These are phyloP conservation scores for Gadopsis marmoratus DNA, from an alignment of 2,797 vertebrate genomes.

Conservation along the genomic window DNA sequence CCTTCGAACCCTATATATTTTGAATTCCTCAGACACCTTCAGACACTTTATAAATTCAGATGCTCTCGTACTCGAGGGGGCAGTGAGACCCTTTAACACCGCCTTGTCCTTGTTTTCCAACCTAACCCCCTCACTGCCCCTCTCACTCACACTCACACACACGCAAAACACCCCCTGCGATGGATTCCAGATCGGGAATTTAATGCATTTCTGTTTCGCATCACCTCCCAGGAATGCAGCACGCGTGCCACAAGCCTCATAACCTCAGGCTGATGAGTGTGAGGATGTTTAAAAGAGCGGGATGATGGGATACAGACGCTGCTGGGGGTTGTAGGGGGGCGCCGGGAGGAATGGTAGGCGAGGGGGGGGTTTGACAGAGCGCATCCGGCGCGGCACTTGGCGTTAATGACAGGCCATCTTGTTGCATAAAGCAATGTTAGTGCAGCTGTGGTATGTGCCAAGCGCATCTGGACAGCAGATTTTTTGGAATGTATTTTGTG, in stretches of 20 bases:
- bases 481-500: slow-evolving; percentile 61
- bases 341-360: slow-evolving; percentile 4
- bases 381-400: slow-evolving; percentile 71
- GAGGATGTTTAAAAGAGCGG: slow-evolving; percentile 79
- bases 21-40: slow-evolving; percentile 60
- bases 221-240: slow-evolving; percentile 84
- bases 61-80: slow-evolving; percentile 51
- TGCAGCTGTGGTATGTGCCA: slow-evolving; percentile 76
- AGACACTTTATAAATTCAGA: slow-evolving; percentile 59
- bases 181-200: slow-evolving; percentile 86
- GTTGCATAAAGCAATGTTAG: slow-evolving; percentile 79
- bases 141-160: slow-evolving; percentile 10
- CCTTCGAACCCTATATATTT: slow-evolving; percentile 68
- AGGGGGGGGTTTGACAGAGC: slow-evolving; percentile 59
- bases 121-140: not conserved
- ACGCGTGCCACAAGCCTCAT: slow-evolving; percentile 83
- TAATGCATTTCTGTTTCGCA: slow-evolving; percentile 86
- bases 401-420: slow-evolving; percentile 77
- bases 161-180: slow-evolving; percentile 72
- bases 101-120: slow-evolving; percentile 39
- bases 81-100: slow-evolving; percentile 48
- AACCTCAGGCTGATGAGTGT: slow-evolving; percentile 80
- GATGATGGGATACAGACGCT: slow-evolving; percentile 86
- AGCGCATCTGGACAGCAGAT: slow-evolving; percentile 83
- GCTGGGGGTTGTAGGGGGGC: slow-evolving; percentile 75